Percentiles rank a stretch among this genome's conserved stretches.
phyloP scores from a whole-genome alignment of 2,888 invertebrate species.

The Embidobia sp. region DNA sequence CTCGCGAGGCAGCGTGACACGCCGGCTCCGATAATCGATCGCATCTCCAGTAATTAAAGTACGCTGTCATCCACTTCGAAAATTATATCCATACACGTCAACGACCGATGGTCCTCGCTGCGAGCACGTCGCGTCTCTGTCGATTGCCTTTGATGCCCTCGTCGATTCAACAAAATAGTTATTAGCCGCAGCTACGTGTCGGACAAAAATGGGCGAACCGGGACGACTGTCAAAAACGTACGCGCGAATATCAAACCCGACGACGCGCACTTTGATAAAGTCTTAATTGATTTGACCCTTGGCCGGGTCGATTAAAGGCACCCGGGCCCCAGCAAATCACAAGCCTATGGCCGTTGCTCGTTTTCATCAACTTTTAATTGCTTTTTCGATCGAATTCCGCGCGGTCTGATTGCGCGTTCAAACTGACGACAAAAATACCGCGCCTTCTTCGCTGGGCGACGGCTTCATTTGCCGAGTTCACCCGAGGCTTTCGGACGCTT shows the following conservation, averaged over 20 bases:
- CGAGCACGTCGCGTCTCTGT: constrained; percentile 38
- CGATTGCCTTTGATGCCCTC: constrained; percentile 56
- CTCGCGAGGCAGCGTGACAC: constrained; percentile 29
- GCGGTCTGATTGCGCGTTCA: neutral
- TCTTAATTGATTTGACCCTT: constrained; percentile 49
- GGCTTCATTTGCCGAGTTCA: constrained; percentile 12
- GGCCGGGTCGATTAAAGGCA: constrained; percentile 37
- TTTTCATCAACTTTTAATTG: constrained; percentile 34
- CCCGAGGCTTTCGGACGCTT: constrained; percentile 10
- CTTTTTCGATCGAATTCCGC: constrained; percentile 6
- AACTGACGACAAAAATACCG: constrained; percentile 7
- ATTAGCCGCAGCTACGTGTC: constrained; percentile 36
- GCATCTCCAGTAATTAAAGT: constrained; percentile 59
- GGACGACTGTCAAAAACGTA: constrained; percentile 39
- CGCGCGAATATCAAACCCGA: constrained; percentile 34
- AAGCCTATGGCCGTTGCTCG: constrained; percentile 24
- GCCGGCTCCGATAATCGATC: constrained; percentile 43
- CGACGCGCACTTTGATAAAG: constrained; percentile 46
- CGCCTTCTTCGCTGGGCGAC: neutral
- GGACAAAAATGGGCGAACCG: constrained; percentile 18
- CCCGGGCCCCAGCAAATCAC: constrained; percentile 14
- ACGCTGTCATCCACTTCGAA: constrained; percentile 62
- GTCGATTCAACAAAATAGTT: constrained; percentile 55
- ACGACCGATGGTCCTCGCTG: constrained; percentile 47
- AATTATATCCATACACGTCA: constrained; percentile 61